These are phyloP conservation scores for Drosophila chauvacae DNA, from an alignment of 1,140 invertebrate genomes.

Conservation along the genomic window DNA sequence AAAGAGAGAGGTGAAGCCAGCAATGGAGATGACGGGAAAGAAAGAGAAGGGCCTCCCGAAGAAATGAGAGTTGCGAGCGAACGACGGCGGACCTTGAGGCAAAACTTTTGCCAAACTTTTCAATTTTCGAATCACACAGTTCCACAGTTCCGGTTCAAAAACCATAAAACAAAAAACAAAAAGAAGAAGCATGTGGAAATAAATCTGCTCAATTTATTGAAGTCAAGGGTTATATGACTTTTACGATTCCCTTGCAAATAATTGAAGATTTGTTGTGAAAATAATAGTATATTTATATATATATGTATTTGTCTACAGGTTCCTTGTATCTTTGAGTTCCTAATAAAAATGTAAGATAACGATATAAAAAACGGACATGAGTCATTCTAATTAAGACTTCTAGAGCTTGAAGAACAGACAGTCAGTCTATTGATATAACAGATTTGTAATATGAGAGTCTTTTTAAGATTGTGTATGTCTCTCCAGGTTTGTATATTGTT, in stretches of 20 bases:
- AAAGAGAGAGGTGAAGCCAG: not conserved
- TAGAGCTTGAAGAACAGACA: not conserved
- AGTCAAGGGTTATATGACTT: not conserved
- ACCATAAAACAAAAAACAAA: not conserved
- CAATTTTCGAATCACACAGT: constrained; percentile 11
- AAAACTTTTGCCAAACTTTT: constrained; percentile 17
- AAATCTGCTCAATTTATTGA: not conserved
- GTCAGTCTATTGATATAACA: not conserved
- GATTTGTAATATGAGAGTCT: not conserved
- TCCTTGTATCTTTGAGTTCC: not conserved
- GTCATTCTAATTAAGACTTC: not conserved
- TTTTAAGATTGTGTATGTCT: no score
- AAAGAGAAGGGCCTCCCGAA: constrained; percentile 11
- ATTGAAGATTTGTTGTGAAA: not conserved
- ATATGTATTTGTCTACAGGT: not conserved
- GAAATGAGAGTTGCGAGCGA: constrained; percentile 15
- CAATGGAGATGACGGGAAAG: not conserved
- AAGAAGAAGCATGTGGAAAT: not conserved
- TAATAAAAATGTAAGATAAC: not conserved
- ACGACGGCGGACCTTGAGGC: constrained; percentile 16
- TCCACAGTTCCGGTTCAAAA: constrained; percentile 33
- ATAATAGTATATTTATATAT: no score
- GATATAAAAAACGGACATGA: not conserved
- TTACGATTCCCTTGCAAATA: not conserved
- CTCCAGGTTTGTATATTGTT: no score